Evolutionary conservation across 2,113 vertebrate species (phyloP).

Genomic region (Syngnathus typhle): DNA sequence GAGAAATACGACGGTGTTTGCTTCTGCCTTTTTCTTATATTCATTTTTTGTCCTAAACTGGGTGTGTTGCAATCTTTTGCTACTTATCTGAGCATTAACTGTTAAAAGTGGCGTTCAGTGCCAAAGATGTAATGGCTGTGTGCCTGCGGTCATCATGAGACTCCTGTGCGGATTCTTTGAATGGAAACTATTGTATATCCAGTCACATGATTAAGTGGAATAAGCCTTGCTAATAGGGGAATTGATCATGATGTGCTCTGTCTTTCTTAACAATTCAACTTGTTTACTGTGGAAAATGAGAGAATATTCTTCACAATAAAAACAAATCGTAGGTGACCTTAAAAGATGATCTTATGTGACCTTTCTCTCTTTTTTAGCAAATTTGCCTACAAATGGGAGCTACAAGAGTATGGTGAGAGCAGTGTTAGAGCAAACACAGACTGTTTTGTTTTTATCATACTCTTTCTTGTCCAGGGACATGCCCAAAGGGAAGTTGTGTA

Average conservation of each 20-base stretch:
- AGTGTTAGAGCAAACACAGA: background rate
- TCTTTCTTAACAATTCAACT: background rate
- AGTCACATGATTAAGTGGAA: conserved; percentile 16
- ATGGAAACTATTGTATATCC: background rate
- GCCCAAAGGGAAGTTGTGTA: background rate
- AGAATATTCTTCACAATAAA: conserved; percentile 13
- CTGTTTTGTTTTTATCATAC: too few species aligned
- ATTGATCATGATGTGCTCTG: conserved; percentile 5
- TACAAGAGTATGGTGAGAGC: background rate
- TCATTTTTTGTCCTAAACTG: conserved; percentile 6
- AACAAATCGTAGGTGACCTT: conserved; percentile 5
- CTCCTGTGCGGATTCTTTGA: background rate
- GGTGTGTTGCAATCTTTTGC: conserved; percentile 15
- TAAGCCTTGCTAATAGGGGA: conserved; percentile 6
- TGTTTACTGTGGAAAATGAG: conserved; percentile 3
- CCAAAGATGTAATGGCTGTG: conserved; percentile 6
- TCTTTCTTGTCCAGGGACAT: too few species aligned
- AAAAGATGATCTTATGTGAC: conserved; percentile 14
- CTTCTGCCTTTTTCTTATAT: background rate
- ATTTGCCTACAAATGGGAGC: conserved; percentile 1
- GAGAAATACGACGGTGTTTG: conserved; percentile 11
- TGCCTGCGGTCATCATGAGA: conserved; percentile 3
- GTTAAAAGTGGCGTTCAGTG: conserved; percentile 14
- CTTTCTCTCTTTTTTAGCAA: conserved; percentile 14
- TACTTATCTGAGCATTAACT: conserved; percentile 16